Conservation (phyloP, 2,797 vertebrate genomes). For the Merluccius polli region DNA sequence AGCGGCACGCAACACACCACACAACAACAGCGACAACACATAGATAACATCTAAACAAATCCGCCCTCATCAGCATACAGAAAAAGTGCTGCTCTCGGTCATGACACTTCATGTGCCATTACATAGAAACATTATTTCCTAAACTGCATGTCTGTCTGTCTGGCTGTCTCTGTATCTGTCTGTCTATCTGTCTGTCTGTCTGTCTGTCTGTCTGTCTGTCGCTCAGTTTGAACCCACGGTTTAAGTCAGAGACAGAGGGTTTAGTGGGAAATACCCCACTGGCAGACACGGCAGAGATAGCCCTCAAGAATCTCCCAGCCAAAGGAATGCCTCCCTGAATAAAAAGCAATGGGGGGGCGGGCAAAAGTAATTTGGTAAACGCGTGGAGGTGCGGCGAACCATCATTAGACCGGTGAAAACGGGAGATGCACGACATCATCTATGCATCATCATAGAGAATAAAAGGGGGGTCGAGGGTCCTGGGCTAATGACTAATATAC, state of each 20-base stretch:
- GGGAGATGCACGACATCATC: conserved; percentile 7
- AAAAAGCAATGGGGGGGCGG: neutral
- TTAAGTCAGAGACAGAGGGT: conserved; percentile 53
- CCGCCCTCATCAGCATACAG: neutral
- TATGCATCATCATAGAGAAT: neutral
- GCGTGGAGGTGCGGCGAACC: neutral
- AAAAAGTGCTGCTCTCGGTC: neutral
- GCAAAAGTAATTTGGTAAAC: neutral
- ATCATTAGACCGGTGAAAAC: conserved; percentile 6
- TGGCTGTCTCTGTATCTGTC: conserved; percentile 41
- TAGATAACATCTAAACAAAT: neutral
- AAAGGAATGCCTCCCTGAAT: no score
- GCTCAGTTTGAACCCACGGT: conserved; percentile 40
- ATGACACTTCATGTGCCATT: neutral
- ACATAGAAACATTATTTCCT: neutral
- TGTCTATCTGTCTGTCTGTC: conserved; percentile 48
- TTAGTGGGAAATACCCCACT: conserved; percentile 62
- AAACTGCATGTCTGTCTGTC: conserved; percentile 5
- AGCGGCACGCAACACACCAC: neutral
- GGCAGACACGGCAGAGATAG: conserved; percentile 38
- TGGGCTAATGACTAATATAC: conserved; percentile 27
- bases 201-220: conserved; percentile 37
- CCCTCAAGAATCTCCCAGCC: neutral
- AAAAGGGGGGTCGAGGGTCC: conserved; percentile 26
- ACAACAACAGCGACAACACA: neutral